A percentile compares a stretch with the other conserved stretches of the same genome.
phyloP scores from a whole-genome alignment of 1,140 invertebrate genomes.

The Zaprionus ghesquierei region DNA sequence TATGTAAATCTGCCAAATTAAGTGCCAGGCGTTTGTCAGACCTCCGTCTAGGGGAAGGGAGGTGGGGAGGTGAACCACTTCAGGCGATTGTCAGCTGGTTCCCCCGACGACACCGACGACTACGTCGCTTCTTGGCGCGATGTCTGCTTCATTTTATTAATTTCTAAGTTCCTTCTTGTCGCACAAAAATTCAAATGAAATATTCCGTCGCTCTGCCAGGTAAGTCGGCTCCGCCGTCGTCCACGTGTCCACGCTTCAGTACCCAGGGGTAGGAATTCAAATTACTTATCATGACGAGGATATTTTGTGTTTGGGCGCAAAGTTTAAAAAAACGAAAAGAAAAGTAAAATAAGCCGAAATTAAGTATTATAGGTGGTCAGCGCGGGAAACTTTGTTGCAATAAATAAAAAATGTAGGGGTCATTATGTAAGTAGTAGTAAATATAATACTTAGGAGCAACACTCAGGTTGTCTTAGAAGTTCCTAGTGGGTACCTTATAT shows the following conservation, averaged over 20 bases:
- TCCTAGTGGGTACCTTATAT: too few species aligned
- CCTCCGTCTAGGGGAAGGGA: not conserved
- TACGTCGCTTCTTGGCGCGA: constrained; percentile 24
- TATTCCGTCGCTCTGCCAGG: constrained; percentile 49
- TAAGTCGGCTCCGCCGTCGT: not conserved
- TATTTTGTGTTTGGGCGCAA: not conserved
- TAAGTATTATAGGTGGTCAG: not conserved
- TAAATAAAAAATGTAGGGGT: not conserved
- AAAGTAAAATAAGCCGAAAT: not conserved
- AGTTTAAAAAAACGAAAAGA: not conserved
- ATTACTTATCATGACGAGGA: constrained; percentile 3
- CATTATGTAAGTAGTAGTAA: not conserved
- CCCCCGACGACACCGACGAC: not conserved
- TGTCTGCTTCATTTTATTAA: constrained; percentile 51
- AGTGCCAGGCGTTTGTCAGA: constrained; percentile 63
- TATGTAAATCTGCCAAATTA: constrained; percentile 78
- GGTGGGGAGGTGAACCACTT: not conserved
- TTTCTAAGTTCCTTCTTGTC: constrained; percentile 42
- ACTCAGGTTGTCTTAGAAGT: not conserved
- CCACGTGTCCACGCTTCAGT: not conserved
- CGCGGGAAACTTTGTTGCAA: not conserved
- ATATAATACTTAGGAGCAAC: not conserved
- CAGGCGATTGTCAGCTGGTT: constrained; percentile 41
- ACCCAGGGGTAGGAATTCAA: not conserved
- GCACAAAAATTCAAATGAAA: constrained; percentile 67